Conservation (phyloP, 2,888 invertebrate species). For the Biston betularia region DNA sequence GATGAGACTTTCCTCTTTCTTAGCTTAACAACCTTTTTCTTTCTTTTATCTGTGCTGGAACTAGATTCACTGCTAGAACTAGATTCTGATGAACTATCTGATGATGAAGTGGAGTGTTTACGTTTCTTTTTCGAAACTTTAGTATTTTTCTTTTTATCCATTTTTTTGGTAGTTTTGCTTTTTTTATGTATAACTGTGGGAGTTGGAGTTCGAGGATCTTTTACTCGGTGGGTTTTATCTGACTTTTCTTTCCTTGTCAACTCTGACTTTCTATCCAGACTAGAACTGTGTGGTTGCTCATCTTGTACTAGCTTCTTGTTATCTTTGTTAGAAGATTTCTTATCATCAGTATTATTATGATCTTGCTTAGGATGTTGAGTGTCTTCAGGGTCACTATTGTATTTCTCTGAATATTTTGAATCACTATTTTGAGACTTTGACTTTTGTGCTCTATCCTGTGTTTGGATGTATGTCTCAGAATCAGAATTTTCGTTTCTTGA, state of each 20-base stretch:
- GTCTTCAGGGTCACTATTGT: slow-evolving; percentile 16
- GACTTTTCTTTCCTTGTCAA: slow-evolving; percentile 6
- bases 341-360: slow-evolving; percentile 44
- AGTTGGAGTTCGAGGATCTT: slow-evolving; percentile 12
- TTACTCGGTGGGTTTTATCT: slow-evolving; percentile 23
- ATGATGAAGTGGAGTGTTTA: slow-evolving; percentile 71
- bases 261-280: neutral
- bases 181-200: slow-evolving; percentile 10
- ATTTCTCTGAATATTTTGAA: neutral
- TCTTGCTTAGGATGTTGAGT: slow-evolving; percentile 44
- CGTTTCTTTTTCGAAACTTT: slow-evolving; percentile 58
- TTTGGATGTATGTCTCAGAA: neutral
- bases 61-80: slow-evolving; percentile 72
- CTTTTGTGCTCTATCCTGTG: neutral
- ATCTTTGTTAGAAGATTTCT: slow-evolving; percentile 21
- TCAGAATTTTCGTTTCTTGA: slow-evolving; percentile 4
- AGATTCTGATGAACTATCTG: slow-evolving; percentile 69
- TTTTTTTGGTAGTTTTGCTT: slow-evolving; percentile 21
- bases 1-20: slow-evolving; percentile 68
- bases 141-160: slow-evolving; percentile 40
- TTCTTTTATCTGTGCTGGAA: slow-evolving; percentile 70
- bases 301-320: slow-evolving; percentile 24
- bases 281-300: slow-evolving; percentile 6
- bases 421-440: neutral
- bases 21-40: slow-evolving; percentile 57